Conservation (phyloP, 2,113 vertebrate species). For the Pedetes capensis region DNA sequence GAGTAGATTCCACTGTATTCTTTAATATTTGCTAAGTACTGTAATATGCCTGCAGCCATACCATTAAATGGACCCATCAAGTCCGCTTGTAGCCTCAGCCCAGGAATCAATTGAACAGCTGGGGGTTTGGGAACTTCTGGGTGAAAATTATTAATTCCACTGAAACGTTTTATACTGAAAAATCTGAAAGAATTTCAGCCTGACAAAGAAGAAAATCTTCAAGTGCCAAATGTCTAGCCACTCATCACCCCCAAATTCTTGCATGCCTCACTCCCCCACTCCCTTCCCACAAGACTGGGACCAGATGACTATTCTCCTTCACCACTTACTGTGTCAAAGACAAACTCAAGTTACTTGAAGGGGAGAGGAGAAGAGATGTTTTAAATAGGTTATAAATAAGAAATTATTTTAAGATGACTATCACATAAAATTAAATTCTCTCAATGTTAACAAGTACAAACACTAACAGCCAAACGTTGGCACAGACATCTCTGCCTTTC, state of each 20-base stretch:
- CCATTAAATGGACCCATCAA: background rate
- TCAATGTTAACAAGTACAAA: slow-evolving; percentile 16
- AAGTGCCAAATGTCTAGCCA: background rate
- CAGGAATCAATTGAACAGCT: background rate
- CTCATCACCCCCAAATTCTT: background rate
- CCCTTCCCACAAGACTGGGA: background rate
- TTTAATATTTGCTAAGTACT: background rate
- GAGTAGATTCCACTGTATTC: background rate
- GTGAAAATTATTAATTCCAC: slow-evolving; percentile 19
- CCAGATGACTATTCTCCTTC: background rate
- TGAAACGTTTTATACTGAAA: background rate
- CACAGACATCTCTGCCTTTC: background rate
- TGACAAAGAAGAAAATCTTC: too few species aligned
- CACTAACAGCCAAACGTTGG: slow-evolving; percentile 20
- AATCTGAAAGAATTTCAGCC: slow-evolving; percentile 3
- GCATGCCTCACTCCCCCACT: background rate
- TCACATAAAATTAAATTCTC: slow-evolving; percentile 45
- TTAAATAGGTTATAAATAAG: slow-evolving; percentile 17
- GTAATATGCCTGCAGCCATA: too few species aligned
- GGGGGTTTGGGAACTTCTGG: background rate
- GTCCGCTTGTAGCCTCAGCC: background rate
- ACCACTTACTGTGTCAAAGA: background rate
- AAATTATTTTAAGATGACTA: slow-evolving; percentile 53
- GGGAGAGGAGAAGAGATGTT: background rate
- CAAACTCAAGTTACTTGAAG: background rate